phyloP scores from a whole-genome alignment of 1,140 invertebrate species.

The Drosophila ambigua region DNA sequence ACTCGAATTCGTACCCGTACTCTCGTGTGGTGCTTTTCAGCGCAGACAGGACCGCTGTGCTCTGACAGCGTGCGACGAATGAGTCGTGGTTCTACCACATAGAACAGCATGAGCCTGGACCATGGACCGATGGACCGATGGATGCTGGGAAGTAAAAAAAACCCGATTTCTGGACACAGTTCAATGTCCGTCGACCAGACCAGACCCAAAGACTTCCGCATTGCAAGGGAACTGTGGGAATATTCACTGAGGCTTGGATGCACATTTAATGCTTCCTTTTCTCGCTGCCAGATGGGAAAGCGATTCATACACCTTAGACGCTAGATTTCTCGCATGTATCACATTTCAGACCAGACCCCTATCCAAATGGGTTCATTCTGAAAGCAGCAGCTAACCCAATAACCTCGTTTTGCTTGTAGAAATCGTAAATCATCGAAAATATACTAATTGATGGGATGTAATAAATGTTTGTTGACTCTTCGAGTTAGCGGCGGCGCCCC shows the following conservation, averaged over 20 bases:
- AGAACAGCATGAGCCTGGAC: slow-evolving; percentile 25
- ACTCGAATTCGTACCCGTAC: neutral
- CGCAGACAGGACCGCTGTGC: slow-evolving; percentile 55
- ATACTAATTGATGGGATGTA: slow-evolving; percentile 58
- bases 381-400: slow-evolving; percentile 45
- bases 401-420: slow-evolving; percentile 47
- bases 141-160: slow-evolving; percentile 27
- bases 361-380: neutral
- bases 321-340: neutral
- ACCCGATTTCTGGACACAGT: slow-evolving; percentile 67
- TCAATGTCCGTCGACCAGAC: slow-evolving; percentile 56
- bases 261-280: slow-evolving; percentile 64
- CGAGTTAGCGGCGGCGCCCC: slow-evolving; percentile 33
- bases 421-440: slow-evolving; percentile 56
- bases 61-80: slow-evolving; percentile 58
- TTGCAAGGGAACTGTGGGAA: slow-evolving; percentile 63
- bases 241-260: slow-evolving; percentile 26
- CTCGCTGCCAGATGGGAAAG: slow-evolving; percentile 18
- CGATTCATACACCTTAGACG: neutral
- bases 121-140: neutral
- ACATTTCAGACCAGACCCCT: neutral
- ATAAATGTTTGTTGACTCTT: slow-evolving; percentile 44
- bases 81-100: slow-evolving; percentile 51
- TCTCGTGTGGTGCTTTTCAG: neutral
- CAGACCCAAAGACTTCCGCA: slow-evolving; percentile 67